These are phyloP conservation scores for Halichoerus grypus DNA, from an alignment of 2,113 vertebrate genomes.

Conservation along the genomic window DNA sequence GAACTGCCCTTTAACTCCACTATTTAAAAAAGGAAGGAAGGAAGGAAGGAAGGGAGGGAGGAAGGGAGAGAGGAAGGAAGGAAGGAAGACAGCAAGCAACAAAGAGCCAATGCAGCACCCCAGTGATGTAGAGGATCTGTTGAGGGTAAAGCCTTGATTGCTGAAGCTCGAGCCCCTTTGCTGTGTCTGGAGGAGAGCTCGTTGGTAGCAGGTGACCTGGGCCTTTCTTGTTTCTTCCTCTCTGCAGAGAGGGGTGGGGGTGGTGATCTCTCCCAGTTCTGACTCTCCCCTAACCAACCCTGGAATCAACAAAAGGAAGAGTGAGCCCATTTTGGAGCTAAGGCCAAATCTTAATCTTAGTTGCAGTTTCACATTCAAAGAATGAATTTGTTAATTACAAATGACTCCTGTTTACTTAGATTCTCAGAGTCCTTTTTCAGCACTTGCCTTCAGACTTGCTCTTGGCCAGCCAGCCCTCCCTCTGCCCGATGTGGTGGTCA, in stretches of 20 bases:
- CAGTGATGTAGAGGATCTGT: not conserved
- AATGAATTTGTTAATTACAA: conserved; percentile 1
- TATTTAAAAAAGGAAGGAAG: not conserved
- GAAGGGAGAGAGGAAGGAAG: not conserved
- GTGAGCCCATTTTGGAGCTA: not conserved
- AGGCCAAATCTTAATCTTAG: not conserved
- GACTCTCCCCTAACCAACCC: not conserved
- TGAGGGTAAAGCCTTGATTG: not conserved
- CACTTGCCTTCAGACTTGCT: not conserved
- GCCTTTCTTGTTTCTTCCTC: not conserved
- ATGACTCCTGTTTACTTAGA: not conserved
- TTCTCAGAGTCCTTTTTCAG: not conserved
- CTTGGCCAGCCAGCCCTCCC: not conserved
- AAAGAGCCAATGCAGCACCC: too few species aligned
- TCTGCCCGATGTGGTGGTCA: not conserved
- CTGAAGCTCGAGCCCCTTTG: not conserved
- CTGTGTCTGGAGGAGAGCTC: not conserved
- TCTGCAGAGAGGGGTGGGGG: not conserved
- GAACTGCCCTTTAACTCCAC: not conserved
- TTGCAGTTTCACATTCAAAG: conserved; percentile 21
- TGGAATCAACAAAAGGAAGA: not conserved
- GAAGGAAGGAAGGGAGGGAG: too few species aligned
- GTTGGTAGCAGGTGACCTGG: not conserved
- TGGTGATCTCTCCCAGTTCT: not conserved
- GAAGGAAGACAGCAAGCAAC: not conserved